phyloP scores from a whole-genome alignment of 2,113 vertebrate species.

The Ciconia stormi region DNA sequence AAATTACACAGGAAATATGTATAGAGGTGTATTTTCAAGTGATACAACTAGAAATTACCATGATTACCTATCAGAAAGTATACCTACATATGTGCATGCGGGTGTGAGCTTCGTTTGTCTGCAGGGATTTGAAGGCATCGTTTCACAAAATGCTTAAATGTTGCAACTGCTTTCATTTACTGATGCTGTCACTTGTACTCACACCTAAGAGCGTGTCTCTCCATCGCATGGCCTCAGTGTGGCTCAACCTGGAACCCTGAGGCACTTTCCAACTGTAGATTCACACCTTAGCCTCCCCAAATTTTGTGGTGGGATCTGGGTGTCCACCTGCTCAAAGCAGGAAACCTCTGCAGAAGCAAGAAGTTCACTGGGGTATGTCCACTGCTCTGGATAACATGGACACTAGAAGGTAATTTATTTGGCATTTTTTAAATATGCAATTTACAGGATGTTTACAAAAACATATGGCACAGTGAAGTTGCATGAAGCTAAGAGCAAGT shows the following conservation, averaged over 20 bases:
- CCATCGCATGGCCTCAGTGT: background rate
- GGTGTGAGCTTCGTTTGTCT: background rate
- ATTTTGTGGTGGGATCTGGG: background rate
- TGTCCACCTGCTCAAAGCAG: background rate
- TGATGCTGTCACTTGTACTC: background rate
- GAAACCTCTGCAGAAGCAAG: background rate
- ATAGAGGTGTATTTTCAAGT: background rate
- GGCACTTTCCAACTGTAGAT: rapidly evolving
- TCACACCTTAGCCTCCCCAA: too few relatives aligned
- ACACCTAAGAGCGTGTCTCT: background rate
- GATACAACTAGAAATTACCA: background rate
- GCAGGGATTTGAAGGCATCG: background rate
- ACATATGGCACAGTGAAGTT: background rate
- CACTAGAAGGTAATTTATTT: background rate
- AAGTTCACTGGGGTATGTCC: background rate
- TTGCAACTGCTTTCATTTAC: background rate
- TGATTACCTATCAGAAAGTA: background rate
- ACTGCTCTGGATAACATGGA: background rate
- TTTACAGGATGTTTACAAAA: background rate
- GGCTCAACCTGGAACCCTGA: rapidly evolving
- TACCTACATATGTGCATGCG: rapidly evolving
- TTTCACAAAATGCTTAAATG: background rate
- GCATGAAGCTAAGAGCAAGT: background rate
- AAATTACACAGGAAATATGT: background rate
- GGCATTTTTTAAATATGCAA: rapidly evolving